Conservation (phyloP, 2,797 vertebrate species). For the Emydoidea blandingii region DNA sequence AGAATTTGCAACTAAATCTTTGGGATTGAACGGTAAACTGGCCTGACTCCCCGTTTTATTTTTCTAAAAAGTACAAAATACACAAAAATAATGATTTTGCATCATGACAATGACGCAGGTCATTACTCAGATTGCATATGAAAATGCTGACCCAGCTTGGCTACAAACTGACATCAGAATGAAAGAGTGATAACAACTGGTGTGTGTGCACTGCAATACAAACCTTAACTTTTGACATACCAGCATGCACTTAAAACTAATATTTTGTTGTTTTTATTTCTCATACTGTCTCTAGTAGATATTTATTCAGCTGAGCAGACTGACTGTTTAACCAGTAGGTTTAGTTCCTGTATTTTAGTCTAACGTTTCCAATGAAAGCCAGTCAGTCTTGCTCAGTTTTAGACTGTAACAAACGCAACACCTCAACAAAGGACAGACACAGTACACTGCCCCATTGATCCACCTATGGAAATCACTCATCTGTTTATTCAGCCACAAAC, state of each 20-base stretch:
- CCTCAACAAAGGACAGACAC: neutral
- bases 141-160: neutral
- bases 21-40: neutral
- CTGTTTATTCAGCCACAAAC: neutral
- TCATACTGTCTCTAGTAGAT: neutral
- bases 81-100: neutral
- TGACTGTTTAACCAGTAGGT: neutral
- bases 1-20: neutral
- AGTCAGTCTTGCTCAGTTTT: neutral
- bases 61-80: neutral
- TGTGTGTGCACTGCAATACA: neutral
- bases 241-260: too few species aligned
- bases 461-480: neutral
- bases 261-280: neutral
- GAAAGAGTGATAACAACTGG: neutral
- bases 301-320: neutral
- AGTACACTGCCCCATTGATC: neutral
- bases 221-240: neutral
- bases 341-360: neutral
- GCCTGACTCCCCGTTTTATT: neutral
- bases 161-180: neutral
- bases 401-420: too few species aligned
- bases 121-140: neutral
- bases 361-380: neutral
- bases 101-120: neutral